Evolutionary conservation across 2,888 invertebrate species (phyloP), one percentile per base, ranked within the genome.

Genomic region (Lampropteryx suffumata): DNA sequence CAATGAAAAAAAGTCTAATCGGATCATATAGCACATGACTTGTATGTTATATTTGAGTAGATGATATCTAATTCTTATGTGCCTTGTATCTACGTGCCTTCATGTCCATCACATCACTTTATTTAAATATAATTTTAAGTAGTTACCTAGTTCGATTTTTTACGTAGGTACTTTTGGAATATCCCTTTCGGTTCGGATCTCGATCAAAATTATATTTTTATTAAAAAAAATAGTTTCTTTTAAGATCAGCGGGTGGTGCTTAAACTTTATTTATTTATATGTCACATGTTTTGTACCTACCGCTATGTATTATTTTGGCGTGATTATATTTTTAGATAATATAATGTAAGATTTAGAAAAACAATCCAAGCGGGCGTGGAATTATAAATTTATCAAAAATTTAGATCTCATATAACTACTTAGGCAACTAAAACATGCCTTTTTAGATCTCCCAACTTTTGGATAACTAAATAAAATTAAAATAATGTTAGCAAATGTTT

Each of bases 231-330:
- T 67, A 59, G 43, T 65, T 62, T 74, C 69, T 71, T 64, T 64
- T 67, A 73, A 73, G 69, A 63, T 66, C 78, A 76, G 87, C 84
- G 84, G 88, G 82, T 79, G 82, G 86, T 87, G 89, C 89, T 88
- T 87, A 87, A 82, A 63, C 71, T 73, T 52, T 48, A 51, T 42
- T 54, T 50, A 54, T 50, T 49, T 51, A 57, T 55, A 55, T 56
- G 54, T 59, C 49, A 53, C 44, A 45, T 53, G 57, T 54, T 52
- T 49, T 45, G 76, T 78, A 69, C 81, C 84, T 79, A 79, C 82
- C 84, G 80, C 69, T 65, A 67, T 71, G 87, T 88, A 87, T 87
- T 87, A 85, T 81, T 80, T 82, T 73, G 76, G 77, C 74, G 79
- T 84, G 69, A 79, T 76, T 63, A 75, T 73, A 59, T 71, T 57